Evolutionary conservation across 2,888 invertebrate genomes (phyloP), one percentile per base, ranked within the genome.

Genomic region (Tachina fera): DNA sequence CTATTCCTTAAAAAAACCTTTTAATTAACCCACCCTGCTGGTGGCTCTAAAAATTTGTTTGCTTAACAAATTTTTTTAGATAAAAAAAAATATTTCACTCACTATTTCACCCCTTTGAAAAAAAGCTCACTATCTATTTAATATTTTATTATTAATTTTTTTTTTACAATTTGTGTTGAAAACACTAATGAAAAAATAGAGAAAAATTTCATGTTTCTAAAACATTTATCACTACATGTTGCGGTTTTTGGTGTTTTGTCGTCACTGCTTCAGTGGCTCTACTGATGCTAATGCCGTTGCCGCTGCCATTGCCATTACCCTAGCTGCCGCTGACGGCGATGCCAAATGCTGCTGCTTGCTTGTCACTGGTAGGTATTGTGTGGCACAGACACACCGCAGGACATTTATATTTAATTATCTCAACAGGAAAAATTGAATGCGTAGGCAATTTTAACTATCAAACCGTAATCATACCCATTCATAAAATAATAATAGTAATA

Each of bases 341-440:
- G 10, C 13, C 19, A 45, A 13, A 31, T 31, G 6, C 31, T 22
- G 10, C 16, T 68, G 49, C 41, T 31, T 51, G 41, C 51, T n/a
- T 71, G 19, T 5, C 19, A 47, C 39, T 72, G 74, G 63, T 65
- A n/a, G 47, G 53, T 58, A 58, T 82, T 75, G 19, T 70, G 70
- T 71, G 74, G 68, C 74, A 51, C 72, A 80, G 86, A 80, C 79
- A 83, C 86, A 83, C 86, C 76, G 75, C 86, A 86, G 86, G 86
- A 76, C 83, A 86, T 86, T 86, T 86, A 68, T 86, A 86, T 86
- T 86, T 86, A 86, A 86, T 86, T 86, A 86, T 86, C 86, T 80
- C 86, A 76, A 80, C 83, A 83, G 83, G 83, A 76, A 71, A 72
- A 70, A 74, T 68, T 83, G 68, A 77, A 74, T 82, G 81, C 82